Percentiles rank a stretch among this genome's conserved stretches.
Evolutionary conservation across 2,113 vertebrate species (phyloP).

Genomic region (Toxotes chatareus): DNA sequence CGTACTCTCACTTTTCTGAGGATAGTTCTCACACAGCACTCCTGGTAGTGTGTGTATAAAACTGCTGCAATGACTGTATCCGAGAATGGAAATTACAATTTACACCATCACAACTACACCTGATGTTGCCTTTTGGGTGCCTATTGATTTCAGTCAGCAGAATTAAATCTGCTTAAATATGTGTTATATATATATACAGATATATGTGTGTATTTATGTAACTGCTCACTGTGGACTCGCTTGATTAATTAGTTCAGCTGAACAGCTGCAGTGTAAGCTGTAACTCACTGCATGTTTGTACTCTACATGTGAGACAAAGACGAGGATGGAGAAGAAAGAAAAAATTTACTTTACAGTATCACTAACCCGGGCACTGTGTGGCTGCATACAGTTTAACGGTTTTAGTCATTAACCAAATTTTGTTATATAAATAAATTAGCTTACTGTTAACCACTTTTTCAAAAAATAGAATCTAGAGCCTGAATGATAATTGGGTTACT

Average conservation of each 20-base stretch:
- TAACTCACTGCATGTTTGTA: neutral
- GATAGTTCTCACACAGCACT: slow-evolving; percentile 12
- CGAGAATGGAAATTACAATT: neutral
- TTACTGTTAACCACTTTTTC: neutral
- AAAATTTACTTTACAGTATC: neutral
- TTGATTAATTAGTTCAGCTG: neutral
- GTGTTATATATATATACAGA: too few species aligned
- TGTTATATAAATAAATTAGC: neutral
- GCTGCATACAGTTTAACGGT: neutral
- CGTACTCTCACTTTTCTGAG: slow-evolving; percentile 7
- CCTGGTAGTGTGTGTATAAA: neutral
- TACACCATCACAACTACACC: neutral
- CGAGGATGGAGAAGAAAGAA: too few species aligned
- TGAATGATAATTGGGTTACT: neutral
- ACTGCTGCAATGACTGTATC: neutral
- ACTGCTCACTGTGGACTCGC: neutral
- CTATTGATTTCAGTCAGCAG: neutral
- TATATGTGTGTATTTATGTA: neutral
- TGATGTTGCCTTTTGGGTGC: neutral
- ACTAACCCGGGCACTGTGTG: neutral
- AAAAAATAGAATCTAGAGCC: neutral
- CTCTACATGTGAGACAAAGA: neutral
- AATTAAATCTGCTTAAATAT: too few species aligned
- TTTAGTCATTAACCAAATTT: neutral
- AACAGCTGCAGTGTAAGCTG: neutral